These are phyloP conservation scores for Dicrostonyx torquatus DNA, from an alignment of 2,797 vertebrate species.

Conservation along the genomic window DNA sequence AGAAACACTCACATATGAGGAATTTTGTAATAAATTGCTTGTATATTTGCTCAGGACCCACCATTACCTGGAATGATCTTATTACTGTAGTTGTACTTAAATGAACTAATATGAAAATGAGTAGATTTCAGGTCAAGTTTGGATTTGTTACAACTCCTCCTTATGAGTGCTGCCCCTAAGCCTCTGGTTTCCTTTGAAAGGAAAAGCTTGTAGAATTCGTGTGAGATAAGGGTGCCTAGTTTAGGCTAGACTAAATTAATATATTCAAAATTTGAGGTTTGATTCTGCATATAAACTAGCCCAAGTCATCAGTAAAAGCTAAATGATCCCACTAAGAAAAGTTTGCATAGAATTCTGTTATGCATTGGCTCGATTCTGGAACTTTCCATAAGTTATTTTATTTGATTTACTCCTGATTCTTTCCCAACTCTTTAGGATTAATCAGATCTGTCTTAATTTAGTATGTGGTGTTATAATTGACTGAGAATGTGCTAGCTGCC, in stretches of 20 bases:
- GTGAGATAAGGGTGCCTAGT: too few relatives aligned
- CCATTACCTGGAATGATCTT: background rate
- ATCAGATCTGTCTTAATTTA: background rate
- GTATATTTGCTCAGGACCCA: background rate
- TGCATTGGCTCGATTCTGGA: background rate
- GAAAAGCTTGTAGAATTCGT: too few relatives aligned
- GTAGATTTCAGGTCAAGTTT: background rate
- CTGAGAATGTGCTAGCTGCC: background rate
- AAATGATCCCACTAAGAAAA: background rate
- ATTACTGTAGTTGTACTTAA: background rate
- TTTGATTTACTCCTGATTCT: conserved; percentile 37
- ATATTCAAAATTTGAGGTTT: background rate
- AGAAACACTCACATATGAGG: background rate
- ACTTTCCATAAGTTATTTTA: background rate
- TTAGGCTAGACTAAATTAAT: background rate
- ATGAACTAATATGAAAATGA: background rate
- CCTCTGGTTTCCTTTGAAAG: too few relatives aligned
- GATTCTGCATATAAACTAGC: background rate
- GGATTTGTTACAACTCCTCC: background rate
- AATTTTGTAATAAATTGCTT: background rate
- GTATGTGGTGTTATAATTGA: background rate
- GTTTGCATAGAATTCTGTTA: background rate
- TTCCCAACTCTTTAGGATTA: background rate
- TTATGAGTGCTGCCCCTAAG: too few relatives aligned
- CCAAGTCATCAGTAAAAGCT: background rate